Base-by-base conservation (phyloP, 2,113 vertebrate species). In the Gopherus flavomarginatus region DNA sequence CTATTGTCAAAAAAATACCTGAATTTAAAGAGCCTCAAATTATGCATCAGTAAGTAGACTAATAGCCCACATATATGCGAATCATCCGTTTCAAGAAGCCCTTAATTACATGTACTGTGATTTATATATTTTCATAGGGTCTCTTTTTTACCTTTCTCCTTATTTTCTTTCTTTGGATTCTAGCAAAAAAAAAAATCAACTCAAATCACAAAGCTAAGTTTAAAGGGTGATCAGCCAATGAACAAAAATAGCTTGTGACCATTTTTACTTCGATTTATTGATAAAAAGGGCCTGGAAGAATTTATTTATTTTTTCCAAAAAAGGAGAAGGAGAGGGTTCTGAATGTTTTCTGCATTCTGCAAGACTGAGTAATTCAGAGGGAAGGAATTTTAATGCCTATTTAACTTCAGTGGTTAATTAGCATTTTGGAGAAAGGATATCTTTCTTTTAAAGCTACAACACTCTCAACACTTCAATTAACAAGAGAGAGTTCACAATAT, bases 391-490 rank as follows among this genome's bases (percentile, higher is more conserved):
- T 82, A 85, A 80, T 81, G 85, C 7, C 87, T 62, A 13, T 1
- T 49, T 35, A 85, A 2, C 2, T 85, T 93, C 78, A 89, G 77
- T 83, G 77, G n/a, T 81, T 90, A 27, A 56, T 89, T 47, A 92
- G 26, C 21, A 77, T 49, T 92, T 90, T 1, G 7, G 59, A 91
- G 13, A 95, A 90, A 27, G 47, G 16, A 17, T 47, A 87, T 54
- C n/a, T 79, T 82, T 88, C 91, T 75, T 83, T 75, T 83, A 75
- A 31, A 81, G 90, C 87, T 35, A 11, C 17, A 83, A 0, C 4
- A 9, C 5, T 54, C 84, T 81, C 47, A 93, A 93, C 54, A 83
- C 38, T 90, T 88, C 4, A 80, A 56, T 90, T 83, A 85, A 84
- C 19, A 29, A 4, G 27, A 91, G 47, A 90, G 24, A 89, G 11